A percentile compares a stretch with the other conserved stretches of the same genome.
These are phyloP conservation scores for Catostomus latipinnis DNA, from an alignment of 2,797 vertebrate genomes.

Conservation along the genomic window DNA sequence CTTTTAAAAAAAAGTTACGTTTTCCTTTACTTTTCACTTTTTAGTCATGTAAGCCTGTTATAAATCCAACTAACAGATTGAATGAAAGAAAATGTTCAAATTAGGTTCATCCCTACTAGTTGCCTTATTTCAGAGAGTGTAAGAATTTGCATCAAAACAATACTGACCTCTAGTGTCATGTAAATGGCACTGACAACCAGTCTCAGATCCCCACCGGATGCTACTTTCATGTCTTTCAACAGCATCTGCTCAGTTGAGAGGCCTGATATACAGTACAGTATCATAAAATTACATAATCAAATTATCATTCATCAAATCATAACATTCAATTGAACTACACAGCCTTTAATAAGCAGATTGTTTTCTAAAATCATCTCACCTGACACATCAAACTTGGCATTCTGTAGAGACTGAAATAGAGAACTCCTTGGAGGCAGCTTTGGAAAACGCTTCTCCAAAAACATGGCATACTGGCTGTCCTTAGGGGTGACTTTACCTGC, in stretches of 20 bases:
- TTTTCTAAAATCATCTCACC: constrained; percentile 71
- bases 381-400: constrained; percentile 89
- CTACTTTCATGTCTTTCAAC: constrained; percentile 89
- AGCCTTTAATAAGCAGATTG: background rate
- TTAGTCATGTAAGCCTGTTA: too few relatives aligned
- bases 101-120: background rate
- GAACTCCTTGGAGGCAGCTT: constrained; percentile 77
- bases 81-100: background rate
- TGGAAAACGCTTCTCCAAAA: constrained; percentile 83
- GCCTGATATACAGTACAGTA: constrained; percentile 70
- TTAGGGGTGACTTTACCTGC: constrained; percentile 90
- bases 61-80: too few relatives aligned
- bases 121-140: background rate
- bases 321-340: background rate
- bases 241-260: constrained; percentile 91
- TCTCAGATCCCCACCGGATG: constrained; percentile 68
- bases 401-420: constrained; percentile 85
- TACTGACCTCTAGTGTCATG: constrained; percentile 82
- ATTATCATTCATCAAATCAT: background rate
- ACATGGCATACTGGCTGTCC: constrained; percentile 76
- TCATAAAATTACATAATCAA: background rate
- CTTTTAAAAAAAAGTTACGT: too few relatives aligned
- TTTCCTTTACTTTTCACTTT: too few relatives aligned
- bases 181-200: constrained; percentile 85
- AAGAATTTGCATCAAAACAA: background rate